A percentile compares a stretch with the other conserved stretches of the same genome.
Evolutionary conservation across 2,113 vertebrate species (phyloP).

Genomic region (Potamarius usumacintae): DNA sequence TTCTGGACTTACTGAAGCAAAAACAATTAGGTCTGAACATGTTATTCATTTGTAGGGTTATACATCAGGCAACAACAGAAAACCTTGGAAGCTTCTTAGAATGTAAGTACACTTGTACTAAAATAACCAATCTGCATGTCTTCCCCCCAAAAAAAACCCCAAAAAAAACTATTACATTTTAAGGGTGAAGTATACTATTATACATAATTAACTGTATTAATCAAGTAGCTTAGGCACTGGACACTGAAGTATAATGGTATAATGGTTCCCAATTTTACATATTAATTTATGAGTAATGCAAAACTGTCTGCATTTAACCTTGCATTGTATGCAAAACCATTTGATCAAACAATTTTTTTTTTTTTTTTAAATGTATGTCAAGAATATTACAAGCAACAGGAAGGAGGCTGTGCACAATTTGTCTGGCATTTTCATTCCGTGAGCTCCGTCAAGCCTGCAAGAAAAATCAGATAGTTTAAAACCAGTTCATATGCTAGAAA

Average conservation of each 20-base stretch:
- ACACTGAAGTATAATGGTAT: not conserved
- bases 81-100: not conserved
- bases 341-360: not conserved
- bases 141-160: not conserved
- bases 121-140: not conserved
- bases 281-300: not conserved
- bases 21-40: not conserved
- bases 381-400: not conserved
- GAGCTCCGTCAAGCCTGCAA: conserved; percentile 23
- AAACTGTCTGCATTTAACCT: not conserved
- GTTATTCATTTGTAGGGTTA: not conserved
- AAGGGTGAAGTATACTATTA: not conserved
- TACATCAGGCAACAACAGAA: not conserved
- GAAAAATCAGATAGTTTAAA: not conserved
- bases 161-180: not conserved
- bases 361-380: not conserved
- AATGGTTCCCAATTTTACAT: not conserved
- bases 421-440: not conserved
- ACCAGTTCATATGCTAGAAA: not conserved
- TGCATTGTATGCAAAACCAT: not conserved
- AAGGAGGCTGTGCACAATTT: not conserved
- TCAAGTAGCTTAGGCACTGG: too few relatives aligned
- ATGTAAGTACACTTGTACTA: not conserved
- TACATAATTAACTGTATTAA: not conserved
- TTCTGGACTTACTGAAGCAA: not conserved